Conservation (phyloP, 2,888 invertebrate species). For the Spilarctia lutea region DNA sequence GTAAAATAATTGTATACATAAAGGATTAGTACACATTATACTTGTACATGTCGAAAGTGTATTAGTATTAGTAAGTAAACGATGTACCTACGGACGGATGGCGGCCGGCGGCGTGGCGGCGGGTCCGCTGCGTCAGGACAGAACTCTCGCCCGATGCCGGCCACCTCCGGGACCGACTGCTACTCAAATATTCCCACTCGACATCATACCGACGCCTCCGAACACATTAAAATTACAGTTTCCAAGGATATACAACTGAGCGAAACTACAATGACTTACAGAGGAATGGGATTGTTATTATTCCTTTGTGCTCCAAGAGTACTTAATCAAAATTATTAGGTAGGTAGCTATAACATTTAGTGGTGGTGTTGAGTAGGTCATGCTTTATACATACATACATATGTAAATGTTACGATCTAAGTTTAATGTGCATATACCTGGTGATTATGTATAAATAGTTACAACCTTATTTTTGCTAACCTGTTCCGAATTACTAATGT, state of each 20-base stretch:
- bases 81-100: constrained; percentile 42
- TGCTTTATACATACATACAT: constrained; percentile 32
- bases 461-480: background rate
- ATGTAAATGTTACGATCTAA: constrained; percentile 2
- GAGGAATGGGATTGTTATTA: constrained; percentile 80
- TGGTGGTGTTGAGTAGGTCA: constrained; percentile 63
- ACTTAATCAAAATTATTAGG: constrained; percentile 83
- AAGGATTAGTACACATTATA: constrained; percentile 42
- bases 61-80: constrained; percentile 59
- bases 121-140: constrained; percentile 37
- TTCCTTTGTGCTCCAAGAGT: constrained; percentile 78
- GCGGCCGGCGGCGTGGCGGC: constrained; percentile 20
- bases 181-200: constrained; percentile 69
- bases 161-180: constrained; percentile 64
- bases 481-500: background rate
- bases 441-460: background rate
- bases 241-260: constrained; percentile 76
- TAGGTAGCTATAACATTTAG: constrained; percentile 52
- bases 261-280: constrained; percentile 76
- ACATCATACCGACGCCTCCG: constrained; percentile 74
- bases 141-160: constrained; percentile 49
- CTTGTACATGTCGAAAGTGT: constrained; percentile 50
- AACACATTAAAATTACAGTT: constrained; percentile 85
- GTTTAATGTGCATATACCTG: constrained; percentile 2
- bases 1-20: constrained; percentile 32